Evolutionary conservation across 2,113 vertebrate genomes (phyloP).

Genomic region (Corydoras maculifer): DNA sequence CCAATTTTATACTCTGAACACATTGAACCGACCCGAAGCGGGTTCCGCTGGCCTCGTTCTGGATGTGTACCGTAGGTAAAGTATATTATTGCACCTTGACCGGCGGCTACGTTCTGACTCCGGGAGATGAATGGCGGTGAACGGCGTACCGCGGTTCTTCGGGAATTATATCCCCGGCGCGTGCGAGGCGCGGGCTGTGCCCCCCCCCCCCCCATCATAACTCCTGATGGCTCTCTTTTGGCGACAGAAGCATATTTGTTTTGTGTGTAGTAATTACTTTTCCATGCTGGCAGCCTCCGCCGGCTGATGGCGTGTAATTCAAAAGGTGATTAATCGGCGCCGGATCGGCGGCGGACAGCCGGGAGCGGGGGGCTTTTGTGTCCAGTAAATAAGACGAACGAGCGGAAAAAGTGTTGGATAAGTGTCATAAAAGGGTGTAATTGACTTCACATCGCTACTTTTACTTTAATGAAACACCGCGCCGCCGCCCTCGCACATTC

Average conservation of each 20-base stretch:
- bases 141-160: background rate
- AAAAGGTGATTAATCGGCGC: slow-evolving; percentile 40
- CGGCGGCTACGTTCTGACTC: background rate
- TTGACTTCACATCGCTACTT: too few species aligned
- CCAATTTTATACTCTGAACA: background rate
- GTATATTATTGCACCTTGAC: background rate
- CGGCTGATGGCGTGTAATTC: slow-evolving; percentile 35
- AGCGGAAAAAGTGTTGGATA: too few species aligned
- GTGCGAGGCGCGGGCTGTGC: background rate
- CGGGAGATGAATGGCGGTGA: slow-evolving; percentile 11
- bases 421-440: too few species aligned
- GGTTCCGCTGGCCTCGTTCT: background rate
- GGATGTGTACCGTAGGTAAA: background rate
- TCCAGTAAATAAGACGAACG: background rate
- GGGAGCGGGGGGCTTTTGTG: slow-evolving; percentile 15
- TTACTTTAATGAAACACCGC: too few species aligned
- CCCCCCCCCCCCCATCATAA: slow-evolving; percentile 27
- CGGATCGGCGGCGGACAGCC: slow-evolving; percentile 5
- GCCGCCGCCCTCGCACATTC: too few species aligned
- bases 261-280: slow-evolving; percentile 41
- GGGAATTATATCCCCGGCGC: background rate
- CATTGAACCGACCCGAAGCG: background rate
- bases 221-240: slow-evolving; percentile 17
- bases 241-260: slow-evolving; percentile 36
- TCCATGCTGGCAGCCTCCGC: slow-evolving; percentile 25